Percentiles rank a stretch among this genome's conserved stretches.
These are phyloP conservation scores for Phainopepla nitens DNA, from an alignment of 2,113 vertebrate species.

Conservation along the genomic window DNA sequence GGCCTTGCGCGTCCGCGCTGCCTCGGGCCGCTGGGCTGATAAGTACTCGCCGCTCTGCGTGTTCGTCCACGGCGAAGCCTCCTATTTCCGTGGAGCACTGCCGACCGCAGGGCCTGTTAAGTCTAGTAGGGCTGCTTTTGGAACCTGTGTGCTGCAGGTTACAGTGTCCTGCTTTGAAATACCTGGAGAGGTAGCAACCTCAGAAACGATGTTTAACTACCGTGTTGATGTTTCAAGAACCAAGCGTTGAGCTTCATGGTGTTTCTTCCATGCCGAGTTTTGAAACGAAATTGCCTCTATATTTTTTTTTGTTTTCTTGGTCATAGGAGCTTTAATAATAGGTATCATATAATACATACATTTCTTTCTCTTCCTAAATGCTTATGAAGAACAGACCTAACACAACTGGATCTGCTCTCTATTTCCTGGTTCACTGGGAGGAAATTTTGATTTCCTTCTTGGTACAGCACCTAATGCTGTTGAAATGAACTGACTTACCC, in stretches of 20 bases:
- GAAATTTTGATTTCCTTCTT: background rate
- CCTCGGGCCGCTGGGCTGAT: fast-evolving
- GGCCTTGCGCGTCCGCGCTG: background rate
- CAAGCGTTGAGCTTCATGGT: background rate
- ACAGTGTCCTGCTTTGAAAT: background rate
- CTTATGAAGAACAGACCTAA: background rate
- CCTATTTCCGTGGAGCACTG: fast-evolving
- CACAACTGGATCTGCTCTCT: background rate
- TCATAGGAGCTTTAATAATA: background rate
- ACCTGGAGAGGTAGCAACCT: background rate
- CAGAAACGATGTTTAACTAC: background rate
- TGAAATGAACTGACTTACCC: background rate
- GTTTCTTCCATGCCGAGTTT: background rate
- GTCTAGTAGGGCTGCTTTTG: fast-evolving
- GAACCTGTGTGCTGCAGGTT: fast-evolving
- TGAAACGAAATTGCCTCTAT: background rate
- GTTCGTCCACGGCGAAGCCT: fast-evolving
- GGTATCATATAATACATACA: fast-evolving
- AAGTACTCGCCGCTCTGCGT: fast-evolving
- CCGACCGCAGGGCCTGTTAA: fast-evolving
- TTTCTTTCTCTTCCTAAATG: background rate
- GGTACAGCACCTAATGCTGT: background rate
- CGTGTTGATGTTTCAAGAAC: background rate
- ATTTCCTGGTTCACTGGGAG: background rate
- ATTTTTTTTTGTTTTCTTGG: background rate